Base-by-base conservation (phyloP, 2,888 invertebrate genomes). In the Furcula furcula region DNA sequence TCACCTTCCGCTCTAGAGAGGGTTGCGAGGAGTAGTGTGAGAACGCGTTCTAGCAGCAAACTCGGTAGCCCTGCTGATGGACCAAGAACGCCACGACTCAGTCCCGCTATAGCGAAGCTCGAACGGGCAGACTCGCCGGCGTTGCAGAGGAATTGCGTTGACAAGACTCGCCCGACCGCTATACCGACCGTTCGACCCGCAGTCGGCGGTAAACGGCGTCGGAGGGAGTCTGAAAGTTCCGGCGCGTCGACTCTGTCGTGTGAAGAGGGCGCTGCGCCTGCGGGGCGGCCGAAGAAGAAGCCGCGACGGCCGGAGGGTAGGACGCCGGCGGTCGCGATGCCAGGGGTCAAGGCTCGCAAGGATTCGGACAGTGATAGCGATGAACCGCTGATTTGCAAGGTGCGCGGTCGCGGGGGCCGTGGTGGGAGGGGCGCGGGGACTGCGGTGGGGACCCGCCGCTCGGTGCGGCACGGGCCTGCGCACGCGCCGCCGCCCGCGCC, bases 351-450 rank as follows among this genome's bases (percentile, higher is more conserved):
- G 78, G 67, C 83, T 59, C 84, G 90, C 56, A 92, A 92, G 65
- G 94, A 94, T 57, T 92, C 92, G 22, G 92, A 92, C 62, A 95
- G 95, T 31, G 95, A 95, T 65, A 93, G 93, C 47, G 95, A 95
- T 72, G 95, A 95, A 78, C 95, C 95, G 35, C 84, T 95, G 39
- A 94, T 94, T 48, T 92, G 93, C 55, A 91, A 94, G 83, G 91
- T 93, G 76, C 86, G 94, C 31, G 86, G 82, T 35, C 86, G 40
- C 29, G 55, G 58, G 31, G 51, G 39, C 46, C 43, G 54, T 59
- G 47, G 15, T 37, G 18, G 22, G 36, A 45, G 31, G 38, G 35
- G 44, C 41, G 45, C 56, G 29, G 10, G 29, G 29, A 29, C 43
- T 27, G 90, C 89, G 36, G 86, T 91, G 27, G 89, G 91, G 40